Evolutionary conservation across 2,888 invertebrate genomes (phyloP).

Genomic region (Agonum fuliginosum): DNA sequence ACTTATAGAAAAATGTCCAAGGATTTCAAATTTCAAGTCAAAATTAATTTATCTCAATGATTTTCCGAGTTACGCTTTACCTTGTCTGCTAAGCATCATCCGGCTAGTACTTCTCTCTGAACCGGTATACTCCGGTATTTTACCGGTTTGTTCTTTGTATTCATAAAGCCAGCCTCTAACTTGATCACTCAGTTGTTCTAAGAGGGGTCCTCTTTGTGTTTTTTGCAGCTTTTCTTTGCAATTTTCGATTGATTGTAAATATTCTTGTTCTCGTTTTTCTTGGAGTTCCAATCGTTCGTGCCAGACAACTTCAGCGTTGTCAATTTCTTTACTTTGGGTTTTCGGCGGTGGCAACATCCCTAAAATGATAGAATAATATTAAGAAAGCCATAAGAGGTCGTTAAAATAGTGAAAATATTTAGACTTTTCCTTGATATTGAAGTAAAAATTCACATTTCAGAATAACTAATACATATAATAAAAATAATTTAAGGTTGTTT

Average conservation of each 20-base stretch:
- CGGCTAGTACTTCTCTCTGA: constrained; percentile 94
- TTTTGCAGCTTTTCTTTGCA: constrained; percentile 80
- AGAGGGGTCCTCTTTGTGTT: constrained; percentile 84
- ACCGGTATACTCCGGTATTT: constrained; percentile 93
- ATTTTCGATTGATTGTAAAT: constrained; percentile 79
- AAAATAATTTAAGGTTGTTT: too few relatives aligned
- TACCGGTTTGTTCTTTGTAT: constrained; percentile 87
- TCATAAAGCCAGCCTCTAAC: constrained; percentile 91
- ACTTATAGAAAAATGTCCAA: too few relatives aligned
- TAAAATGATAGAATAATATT: too few relatives aligned
- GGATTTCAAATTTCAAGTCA: too few relatives aligned
- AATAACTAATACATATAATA: too few relatives aligned
- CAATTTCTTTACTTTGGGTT: constrained; percentile 72
- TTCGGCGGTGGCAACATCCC: constrained; percentile 78
- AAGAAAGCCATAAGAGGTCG: too few relatives aligned
- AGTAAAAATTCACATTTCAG: too few relatives aligned
- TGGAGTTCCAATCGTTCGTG: constrained; percentile 80
- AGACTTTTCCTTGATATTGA: not conserved
- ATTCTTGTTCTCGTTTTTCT: constrained; percentile 80
- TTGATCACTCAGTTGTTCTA: constrained; percentile 91
- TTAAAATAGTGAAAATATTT: too few relatives aligned
- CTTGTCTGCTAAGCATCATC: constrained; percentile 87
- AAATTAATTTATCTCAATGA: too few relatives aligned
- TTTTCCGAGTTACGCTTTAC: constrained; percentile 68
- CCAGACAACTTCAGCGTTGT: constrained; percentile 69